A percentile compares a stretch with the other conserved stretches of the same genome.
phyloP scores from a whole-genome alignment of 2,113 vertebrate species.

The Ophthalmolycus amberensis region DNA sequence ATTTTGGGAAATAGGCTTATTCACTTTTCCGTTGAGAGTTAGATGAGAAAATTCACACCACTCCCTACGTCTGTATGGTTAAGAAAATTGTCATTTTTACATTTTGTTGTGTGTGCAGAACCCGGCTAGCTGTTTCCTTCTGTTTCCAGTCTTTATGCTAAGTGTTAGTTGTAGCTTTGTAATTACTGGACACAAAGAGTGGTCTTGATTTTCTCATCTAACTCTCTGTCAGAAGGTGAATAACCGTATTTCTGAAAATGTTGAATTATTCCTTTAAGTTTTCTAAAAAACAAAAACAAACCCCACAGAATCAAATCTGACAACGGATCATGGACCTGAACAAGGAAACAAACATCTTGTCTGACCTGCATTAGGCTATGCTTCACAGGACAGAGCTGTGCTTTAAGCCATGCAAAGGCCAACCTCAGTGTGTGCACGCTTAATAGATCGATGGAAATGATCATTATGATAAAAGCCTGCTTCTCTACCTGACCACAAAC shows the following conservation, averaged over 20 bases:
- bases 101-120: neutral
- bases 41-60: neutral
- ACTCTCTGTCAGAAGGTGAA: neutral
- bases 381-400: neutral
- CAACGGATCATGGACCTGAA: neutral
- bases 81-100: neutral
- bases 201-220: neutral
- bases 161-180: neutral
- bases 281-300: neutral
- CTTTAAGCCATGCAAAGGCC: slow-evolving; percentile 7
- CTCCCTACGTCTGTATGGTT: neutral
- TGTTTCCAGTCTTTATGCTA: neutral
- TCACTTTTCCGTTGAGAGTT: neutral
- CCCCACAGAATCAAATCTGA: neutral
- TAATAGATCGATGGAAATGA: slow-evolving; percentile 42
- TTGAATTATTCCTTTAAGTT: neutral
- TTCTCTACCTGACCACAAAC: slow-evolving; percentile 10
- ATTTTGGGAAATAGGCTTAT: neutral
- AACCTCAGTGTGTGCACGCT: neutral
- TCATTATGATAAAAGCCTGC: slow-evolving; percentile 26
- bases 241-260: neutral
- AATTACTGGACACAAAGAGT: too few species aligned
- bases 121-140: neutral
- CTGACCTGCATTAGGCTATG: neutral
- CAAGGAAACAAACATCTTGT: neutral